A percentile compares a stretch with the other conserved stretches of the same genome.
These are phyloP conservation scores for Gadopsis marmoratus DNA, from an alignment of 2,797 vertebrate genomes.

Conservation along the genomic window DNA sequence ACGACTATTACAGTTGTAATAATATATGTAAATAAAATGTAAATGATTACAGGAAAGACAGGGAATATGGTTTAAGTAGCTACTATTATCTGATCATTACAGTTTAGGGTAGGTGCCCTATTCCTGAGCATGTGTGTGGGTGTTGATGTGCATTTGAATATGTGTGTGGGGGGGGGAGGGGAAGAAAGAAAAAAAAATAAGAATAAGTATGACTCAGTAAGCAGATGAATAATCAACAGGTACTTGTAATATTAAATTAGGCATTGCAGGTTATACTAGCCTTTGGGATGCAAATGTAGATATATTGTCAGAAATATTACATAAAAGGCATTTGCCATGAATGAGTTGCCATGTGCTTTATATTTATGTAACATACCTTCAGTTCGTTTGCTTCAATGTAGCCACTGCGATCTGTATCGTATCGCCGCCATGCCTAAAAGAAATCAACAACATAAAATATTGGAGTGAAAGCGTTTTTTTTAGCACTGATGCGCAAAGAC, in stretches of 20 bases:
- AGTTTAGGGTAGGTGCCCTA: constrained; percentile 18
- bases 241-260: constrained; percentile 1
- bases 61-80: background rate
- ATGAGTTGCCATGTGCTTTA: background rate
- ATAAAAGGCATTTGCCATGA: background rate
- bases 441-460: constrained; percentile 80
- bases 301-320: background rate
- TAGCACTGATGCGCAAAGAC: constrained; percentile 28
- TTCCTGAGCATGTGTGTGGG: constrained; percentile 6
- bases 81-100: background rate
- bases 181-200: constrained; percentile 36
- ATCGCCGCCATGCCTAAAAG: constrained; percentile 89
- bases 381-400: constrained; percentile 96
- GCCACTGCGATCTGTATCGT: constrained; percentile 95
- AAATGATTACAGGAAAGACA: background rate
- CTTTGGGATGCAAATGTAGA: background rate
- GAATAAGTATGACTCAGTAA: constrained; percentile 29
- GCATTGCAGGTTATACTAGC: background rate
- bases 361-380: constrained; percentile 73
- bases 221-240: constrained; percentile 1
- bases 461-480: constrained; percentile 31
- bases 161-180: background rate
- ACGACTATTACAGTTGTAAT: background rate
- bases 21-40: background rate
- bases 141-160: constrained; percentile 20